Evolutionary conservation across 2,888 invertebrate genomes (phyloP).

Genomic region (Tryphoninae sp.): DNA sequence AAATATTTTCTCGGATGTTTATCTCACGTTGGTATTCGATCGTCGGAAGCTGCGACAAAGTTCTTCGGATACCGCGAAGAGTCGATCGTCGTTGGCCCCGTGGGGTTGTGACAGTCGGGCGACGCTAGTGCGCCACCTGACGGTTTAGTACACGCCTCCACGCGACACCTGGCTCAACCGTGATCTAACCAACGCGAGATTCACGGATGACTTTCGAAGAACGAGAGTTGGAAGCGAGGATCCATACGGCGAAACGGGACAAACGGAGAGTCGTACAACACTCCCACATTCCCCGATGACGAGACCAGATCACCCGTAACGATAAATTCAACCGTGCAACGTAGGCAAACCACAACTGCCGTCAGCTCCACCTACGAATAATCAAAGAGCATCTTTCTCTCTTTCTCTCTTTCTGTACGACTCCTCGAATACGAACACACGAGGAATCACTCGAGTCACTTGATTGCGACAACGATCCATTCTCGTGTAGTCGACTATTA

Average conservation of each 20-base stretch:
- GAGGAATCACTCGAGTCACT: slow-evolving; percentile 56
- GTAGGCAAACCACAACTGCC: slow-evolving; percentile 47
- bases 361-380: slow-evolving; percentile 62
- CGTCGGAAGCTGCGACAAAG: slow-evolving; percentile 31
- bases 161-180: slow-evolving; percentile 74
- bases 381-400: slow-evolving; percentile 56
- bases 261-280: slow-evolving; percentile 70
- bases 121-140: slow-evolving; percentile 68
- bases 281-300: slow-evolving; percentile 81
- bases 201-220: background rate
- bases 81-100: background rate
- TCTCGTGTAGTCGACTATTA: slow-evolving; percentile 49
- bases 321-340: slow-evolving; percentile 67
- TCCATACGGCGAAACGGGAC: slow-evolving; percentile 2
- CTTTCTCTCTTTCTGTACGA: background rate
- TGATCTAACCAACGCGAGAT: slow-evolving; percentile 16
- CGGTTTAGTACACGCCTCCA: slow-evolving; percentile 74
- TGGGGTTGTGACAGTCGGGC: slow-evolving; percentile 56
- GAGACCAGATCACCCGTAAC: slow-evolving; percentile 74
- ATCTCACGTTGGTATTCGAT: slow-evolving; percentile 12
- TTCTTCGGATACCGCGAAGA: background rate
- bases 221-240: slow-evolving; percentile 39
- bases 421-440: slow-evolving; percentile 3
- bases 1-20: no score
- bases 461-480: slow-evolving; percentile 60